These are phyloP conservation scores for Chiloscyllium punctatum DNA, from an alignment of 2,797 vertebrate species.

Conservation along the genomic window DNA sequence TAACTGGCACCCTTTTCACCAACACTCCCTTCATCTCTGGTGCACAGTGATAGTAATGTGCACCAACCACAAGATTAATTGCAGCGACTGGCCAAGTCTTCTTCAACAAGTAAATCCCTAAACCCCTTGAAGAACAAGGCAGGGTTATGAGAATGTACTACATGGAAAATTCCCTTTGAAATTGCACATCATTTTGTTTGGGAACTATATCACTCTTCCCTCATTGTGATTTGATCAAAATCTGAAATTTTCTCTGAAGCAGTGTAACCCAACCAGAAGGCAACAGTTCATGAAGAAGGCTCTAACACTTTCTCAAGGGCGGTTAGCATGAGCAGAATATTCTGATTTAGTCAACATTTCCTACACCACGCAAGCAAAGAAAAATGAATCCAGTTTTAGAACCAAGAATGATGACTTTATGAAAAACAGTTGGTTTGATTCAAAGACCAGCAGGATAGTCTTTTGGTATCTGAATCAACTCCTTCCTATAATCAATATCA, in stretches of 20 bases:
- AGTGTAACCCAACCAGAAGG: too few relatives aligned
- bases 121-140: too few relatives aligned
- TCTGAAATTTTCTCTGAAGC: too few relatives aligned
- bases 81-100: background rate
- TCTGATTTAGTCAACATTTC: background rate
- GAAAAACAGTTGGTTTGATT: background rate
- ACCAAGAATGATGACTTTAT: background rate
- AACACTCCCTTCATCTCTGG: background rate
- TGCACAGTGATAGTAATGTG: too few relatives aligned
- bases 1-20: background rate
- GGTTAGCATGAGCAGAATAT: background rate
- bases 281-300: too few relatives aligned
- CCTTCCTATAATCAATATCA: background rate
- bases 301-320: background rate
- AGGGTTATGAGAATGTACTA: too few relatives aligned
- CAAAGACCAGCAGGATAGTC: background rate
- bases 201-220: too few relatives aligned
- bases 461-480: background rate
- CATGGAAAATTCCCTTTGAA: too few relatives aligned
- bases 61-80: background rate
- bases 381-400: background rate
- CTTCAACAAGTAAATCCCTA: too few relatives aligned
- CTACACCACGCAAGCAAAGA: background rate
- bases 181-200: too few relatives aligned
- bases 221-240: too few relatives aligned